Evolutionary conservation across 2,888 invertebrate genomes (phyloP), one percentile per base, ranked within the genome.

Genomic region (Eilema depressum): DNA sequence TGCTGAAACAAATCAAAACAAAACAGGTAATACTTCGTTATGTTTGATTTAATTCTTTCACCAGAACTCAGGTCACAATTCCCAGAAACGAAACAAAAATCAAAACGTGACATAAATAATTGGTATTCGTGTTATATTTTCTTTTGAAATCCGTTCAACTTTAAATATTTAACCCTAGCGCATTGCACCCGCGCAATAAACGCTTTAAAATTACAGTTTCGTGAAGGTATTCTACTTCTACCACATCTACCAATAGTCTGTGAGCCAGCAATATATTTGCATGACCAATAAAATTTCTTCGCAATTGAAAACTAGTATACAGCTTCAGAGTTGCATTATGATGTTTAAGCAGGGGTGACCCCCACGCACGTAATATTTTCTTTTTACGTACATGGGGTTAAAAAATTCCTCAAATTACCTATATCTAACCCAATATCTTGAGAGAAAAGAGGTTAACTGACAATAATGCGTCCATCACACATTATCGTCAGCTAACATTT

Each of bases 131-230:
- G 63, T 57, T 23, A 63, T 5, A 66, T 28, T 70, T 66, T 28
- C 53, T 60, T n/a, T 60, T 70, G 41, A 30, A 61, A 30, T 57
- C n/a, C 25, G 53, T 71, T 80, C 61, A 60, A 71, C 69, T 79
- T 81, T 62, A 41, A 71, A 76, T 73, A 72, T 71, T 75, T 79
- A 65, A 57, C 41, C 71, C 53, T 77, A 65, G 74, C 66, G 79
- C 79, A 80, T 68, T 81, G 82, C 80, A 78, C 71, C 70, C 30
- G 5, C 61, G 68, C 33, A 68, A 64, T 70, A 68, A 73, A 10
- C 26, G 59, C 66, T 66, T 64, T 65, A 63, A 75, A 68, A 69
- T 74, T 71, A 73, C 60, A 41, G 41, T 28, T 23, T 47, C 57
- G 66, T 69, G 72, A 69, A 25, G 60, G n/a, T 74, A 75, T 78